Evolutionary conservation across 2,797 vertebrate species (phyloP).

Genomic region (Gouania willdenowi): DNA sequence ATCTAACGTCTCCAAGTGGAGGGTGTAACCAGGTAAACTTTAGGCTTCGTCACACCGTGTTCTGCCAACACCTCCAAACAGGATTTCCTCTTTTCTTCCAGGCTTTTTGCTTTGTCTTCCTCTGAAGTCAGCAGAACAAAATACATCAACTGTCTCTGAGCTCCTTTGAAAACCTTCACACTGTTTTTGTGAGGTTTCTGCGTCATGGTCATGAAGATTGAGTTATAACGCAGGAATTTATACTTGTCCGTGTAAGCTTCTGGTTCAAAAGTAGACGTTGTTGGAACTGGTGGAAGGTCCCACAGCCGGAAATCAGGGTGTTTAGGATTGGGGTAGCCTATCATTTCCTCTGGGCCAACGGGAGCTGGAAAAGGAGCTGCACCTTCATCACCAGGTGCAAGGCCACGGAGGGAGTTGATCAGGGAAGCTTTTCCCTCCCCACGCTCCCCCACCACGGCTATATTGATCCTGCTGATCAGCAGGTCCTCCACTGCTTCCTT

Average conservation of each 20-base stretch:
- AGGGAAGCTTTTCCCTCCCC: conserved; percentile 55
- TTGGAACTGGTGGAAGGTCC: conserved; percentile 61
- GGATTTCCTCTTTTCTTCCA: conserved; percentile 51
- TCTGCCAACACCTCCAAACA: conserved; percentile 52
- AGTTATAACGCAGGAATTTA: conserved; percentile 64
- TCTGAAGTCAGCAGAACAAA: conserved; percentile 54
- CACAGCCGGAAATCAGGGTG: conserved; percentile 71
- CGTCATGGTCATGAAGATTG: conserved; percentile 58
- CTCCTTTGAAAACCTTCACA: conserved; percentile 55
- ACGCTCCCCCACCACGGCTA: conserved; percentile 60
- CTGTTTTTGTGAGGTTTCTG: conserved; percentile 33
- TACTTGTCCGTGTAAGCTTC: conserved; percentile 59
- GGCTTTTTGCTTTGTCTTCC: conserved; percentile 43
- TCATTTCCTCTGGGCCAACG: conserved; percentile 42
- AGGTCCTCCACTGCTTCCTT: conserved; percentile 73
- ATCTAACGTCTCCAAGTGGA: conserved; percentile 60
- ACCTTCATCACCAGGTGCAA: conserved; percentile 54
- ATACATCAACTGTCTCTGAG: conserved; percentile 59
- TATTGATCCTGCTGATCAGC: conserved; percentile 70
- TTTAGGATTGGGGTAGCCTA: conserved; percentile 59
- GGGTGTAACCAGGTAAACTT: conserved; percentile 60
- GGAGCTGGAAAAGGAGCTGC: conserved; percentile 32
- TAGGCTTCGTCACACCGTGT: conserved; percentile 53
- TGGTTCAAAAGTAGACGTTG: conserved; percentile 41
- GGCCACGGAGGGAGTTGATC: conserved; percentile 67